Conservation (phyloP, 2,797 vertebrate genomes). For the Leucoraja ocellata region DNA sequence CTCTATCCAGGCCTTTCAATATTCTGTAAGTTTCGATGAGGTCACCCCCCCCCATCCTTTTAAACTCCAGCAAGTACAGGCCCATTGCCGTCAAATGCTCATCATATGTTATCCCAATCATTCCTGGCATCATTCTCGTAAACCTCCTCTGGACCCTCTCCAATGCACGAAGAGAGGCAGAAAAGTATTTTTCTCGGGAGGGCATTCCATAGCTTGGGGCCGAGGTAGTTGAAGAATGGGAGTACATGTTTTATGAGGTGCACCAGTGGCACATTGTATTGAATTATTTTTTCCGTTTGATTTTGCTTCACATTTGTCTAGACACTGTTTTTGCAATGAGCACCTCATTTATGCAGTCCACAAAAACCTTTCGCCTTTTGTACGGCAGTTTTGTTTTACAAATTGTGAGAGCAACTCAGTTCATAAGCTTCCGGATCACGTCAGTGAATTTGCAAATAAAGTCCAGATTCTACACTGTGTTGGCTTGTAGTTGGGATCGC, state of each 20-base stretch:
- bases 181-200: neutral
- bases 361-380: neutral
- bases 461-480: neutral
- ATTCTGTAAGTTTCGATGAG: too few species aligned
- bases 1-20: too few species aligned
- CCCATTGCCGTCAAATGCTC: too few species aligned
- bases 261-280: neutral
- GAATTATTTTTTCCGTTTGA: neutral
- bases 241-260: neutral
- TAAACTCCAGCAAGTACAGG: too few species aligned
- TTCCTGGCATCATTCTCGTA: too few species aligned
- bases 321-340: neutral
- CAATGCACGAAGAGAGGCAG: neutral
- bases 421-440: neutral
- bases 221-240: neutral
- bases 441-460: neutral
- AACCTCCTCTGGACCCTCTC: too few species aligned
- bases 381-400: neutral
- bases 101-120: too few species aligned
- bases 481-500: neutral
- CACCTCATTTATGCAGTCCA: neutral
- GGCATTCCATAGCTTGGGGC: neutral
- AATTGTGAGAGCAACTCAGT: neutral
- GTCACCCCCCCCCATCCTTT: too few species aligned
- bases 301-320: neutral